Conservation (phyloP, 2,888 invertebrate genomes). For the Incurvaria masculella region DNA sequence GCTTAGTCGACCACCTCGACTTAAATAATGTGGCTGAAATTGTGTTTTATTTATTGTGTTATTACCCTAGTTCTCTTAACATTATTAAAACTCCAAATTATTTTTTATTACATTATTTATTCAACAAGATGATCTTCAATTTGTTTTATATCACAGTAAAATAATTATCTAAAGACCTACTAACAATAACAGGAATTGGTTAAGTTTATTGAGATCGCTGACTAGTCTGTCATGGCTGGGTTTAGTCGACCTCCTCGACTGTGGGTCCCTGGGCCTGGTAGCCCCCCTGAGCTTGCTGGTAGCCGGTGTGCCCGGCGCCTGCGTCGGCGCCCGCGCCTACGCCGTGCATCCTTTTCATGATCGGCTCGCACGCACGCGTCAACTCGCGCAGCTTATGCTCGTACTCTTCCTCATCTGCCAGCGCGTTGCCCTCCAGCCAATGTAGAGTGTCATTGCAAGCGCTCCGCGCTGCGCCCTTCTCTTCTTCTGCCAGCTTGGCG, state of each 20-base stretch:
- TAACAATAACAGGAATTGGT: too few relatives aligned
- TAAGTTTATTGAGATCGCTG: too few relatives aligned
- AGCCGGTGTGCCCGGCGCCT: slow-evolving; percentile 12
- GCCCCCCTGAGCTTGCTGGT: slow-evolving; percentile 21
- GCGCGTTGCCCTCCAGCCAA: slow-evolving; percentile 66
- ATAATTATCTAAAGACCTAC: too few relatives aligned
- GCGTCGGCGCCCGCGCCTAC: slow-evolving; percentile 28
- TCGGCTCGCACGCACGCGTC: slow-evolving; percentile 31
- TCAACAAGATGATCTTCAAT: too few relatives aligned
- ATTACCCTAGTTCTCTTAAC: too few relatives aligned
- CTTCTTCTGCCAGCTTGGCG: slow-evolving; percentile 55
- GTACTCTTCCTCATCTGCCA: slow-evolving; percentile 66
- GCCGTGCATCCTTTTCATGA: slow-evolving; percentile 57
- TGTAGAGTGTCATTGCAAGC: slow-evolving; percentile 57
- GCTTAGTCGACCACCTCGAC: too few relatives aligned
- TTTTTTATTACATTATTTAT: too few relatives aligned
- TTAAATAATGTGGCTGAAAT: too few relatives aligned
- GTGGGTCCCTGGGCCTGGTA: slow-evolving; percentile 39
- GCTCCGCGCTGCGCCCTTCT: slow-evolving; percentile 48
- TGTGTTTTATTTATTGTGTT: too few relatives aligned
- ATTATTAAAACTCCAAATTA: too few relatives aligned
- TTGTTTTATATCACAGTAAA: too few relatives aligned
- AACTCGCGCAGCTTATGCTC: slow-evolving; percentile 51
- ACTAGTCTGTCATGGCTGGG: too few relatives aligned
- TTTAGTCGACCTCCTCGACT: slow-evolving; percentile 57